Conservation (phyloP, 2,888 invertebrate species). For the Brenthis daphne region DNA sequence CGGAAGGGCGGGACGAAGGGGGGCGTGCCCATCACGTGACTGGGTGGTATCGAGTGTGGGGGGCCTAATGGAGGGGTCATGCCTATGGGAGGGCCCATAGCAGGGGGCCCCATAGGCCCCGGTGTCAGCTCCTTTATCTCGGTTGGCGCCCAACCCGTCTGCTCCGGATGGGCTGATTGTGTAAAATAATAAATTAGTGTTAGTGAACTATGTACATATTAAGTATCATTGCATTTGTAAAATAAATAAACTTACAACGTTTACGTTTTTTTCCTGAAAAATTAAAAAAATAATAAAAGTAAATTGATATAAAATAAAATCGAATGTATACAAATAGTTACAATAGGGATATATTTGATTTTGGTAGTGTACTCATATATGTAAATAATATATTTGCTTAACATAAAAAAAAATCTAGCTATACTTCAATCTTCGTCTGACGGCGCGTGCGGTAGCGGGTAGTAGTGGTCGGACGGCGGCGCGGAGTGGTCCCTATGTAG, state of each 20-base stretch:
- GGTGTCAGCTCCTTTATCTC: conserved; percentile 88
- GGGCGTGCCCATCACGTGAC: conserved; percentile 51
- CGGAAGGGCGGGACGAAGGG: conserved; percentile 44
- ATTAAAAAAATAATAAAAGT: conserved; percentile 12
- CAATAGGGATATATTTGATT: not conserved
- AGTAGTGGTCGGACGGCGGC: too few relatives aligned
- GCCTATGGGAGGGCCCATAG: conserved; percentile 58
- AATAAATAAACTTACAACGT: conserved; percentile 27
- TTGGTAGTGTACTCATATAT: too few relatives aligned
- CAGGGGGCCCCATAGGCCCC: conserved; percentile 70
- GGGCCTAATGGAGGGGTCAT: conserved; percentile 46
- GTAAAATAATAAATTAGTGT: not conserved
- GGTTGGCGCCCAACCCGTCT: conserved; percentile 83
- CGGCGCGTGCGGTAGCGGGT: too few relatives aligned
- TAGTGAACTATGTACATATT: not conserved
- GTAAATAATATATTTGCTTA: not conserved
- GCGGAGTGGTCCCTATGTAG: too few relatives aligned
- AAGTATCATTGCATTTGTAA: conserved; percentile 1
- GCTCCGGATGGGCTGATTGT: conserved; percentile 65
- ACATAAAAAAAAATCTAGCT: not conserved
- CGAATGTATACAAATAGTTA: not conserved
- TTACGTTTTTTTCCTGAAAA: conserved; percentile 29
- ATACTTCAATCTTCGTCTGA: too few relatives aligned
- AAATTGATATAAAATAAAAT: not conserved
- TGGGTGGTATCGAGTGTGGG: conserved; percentile 54